phyloP scores from a whole-genome alignment of 2,113 vertebrate genomes.

The Ia io region DNA sequence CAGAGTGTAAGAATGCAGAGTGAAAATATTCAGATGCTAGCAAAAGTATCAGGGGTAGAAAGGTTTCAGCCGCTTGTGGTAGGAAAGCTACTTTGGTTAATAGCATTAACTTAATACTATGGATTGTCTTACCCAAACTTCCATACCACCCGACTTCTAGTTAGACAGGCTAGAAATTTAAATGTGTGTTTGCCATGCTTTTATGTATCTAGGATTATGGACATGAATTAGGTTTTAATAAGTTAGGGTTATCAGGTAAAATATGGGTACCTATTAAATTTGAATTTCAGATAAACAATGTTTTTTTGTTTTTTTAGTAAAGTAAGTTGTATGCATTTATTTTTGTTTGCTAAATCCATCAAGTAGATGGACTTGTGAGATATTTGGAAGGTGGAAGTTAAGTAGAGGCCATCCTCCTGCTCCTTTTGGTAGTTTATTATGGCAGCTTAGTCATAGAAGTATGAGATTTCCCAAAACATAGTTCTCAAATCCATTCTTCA shows the following conservation, averaged over 20 bases:
- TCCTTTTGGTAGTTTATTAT: background rate
- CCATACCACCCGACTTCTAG: background rate
- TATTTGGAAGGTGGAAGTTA: background rate
- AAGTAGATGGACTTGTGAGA: background rate
- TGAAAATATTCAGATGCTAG: constrained; percentile 11
- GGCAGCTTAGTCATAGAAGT: background rate
- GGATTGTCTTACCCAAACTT: background rate
- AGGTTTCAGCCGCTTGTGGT: background rate
- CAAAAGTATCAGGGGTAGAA: background rate
- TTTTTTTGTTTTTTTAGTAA: background rate
- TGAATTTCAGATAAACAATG: background rate
- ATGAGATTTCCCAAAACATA: background rate
- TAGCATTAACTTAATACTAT: background rate
- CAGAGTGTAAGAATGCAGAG: background rate
- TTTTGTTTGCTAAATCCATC: background rate
- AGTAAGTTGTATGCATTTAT: background rate
- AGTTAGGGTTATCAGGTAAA: background rate
- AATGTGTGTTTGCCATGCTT: background rate
- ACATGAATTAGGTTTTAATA: background rate
- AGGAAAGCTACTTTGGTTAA: background rate
- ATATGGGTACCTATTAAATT: background rate
- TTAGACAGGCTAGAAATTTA: background rate
- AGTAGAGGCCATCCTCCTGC: background rate
- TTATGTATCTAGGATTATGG: background rate
- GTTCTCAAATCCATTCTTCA: background rate